Base-by-base conservation (phyloP, 1,140 invertebrate species). In the Saxidomus purpurata region DNA sequence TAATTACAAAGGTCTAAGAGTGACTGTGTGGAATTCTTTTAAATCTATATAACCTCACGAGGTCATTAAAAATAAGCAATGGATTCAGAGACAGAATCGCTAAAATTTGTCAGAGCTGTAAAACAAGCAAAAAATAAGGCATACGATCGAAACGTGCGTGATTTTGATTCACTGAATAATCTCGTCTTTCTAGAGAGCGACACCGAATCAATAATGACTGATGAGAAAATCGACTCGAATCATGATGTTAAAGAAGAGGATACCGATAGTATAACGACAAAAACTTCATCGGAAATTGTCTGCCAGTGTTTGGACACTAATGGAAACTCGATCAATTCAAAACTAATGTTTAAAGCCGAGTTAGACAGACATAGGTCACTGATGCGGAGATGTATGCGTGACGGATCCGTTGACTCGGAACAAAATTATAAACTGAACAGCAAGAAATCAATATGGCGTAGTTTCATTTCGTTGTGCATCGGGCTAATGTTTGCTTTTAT, bases 401-500 rank as follows among this genome's bases (percentile, higher is more conserved):
- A 84, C 28, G 80, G 81, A 25, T 71, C 63, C 13, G 13, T 38
- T 8, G 69, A 89, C 6, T 52, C 52, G 3, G 80, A 89, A 38
- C 71, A 43, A 3, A 82, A 83, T 40, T 77, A 80, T 36, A 76
- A 71, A 88, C 11, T 91, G 25, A 87, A 90, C 40, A 91, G 74
- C 25, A 92, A 81, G 55, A 77, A 81, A 38, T 91, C 92, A 36
- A 91, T 91, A 76, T 92, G 92, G 92, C 90, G 91, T 49, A 92
- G 91, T 67, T 92, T 92, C 43, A 84, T 92, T 47, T 89, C 92
- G 11, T 63, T 92, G 31, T 92, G 92, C 77, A 85, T 77, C 22
- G 90, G 92, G n/a, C 71, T 92, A 43, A 88, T 92, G 89, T 87
- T 91, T 59, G 92, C 92, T 40, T 92, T 92, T 84, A 92, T 91